phyloP scores from a whole-genome alignment of 2,113 vertebrate species.

The Blennius ocellaris region DNA sequence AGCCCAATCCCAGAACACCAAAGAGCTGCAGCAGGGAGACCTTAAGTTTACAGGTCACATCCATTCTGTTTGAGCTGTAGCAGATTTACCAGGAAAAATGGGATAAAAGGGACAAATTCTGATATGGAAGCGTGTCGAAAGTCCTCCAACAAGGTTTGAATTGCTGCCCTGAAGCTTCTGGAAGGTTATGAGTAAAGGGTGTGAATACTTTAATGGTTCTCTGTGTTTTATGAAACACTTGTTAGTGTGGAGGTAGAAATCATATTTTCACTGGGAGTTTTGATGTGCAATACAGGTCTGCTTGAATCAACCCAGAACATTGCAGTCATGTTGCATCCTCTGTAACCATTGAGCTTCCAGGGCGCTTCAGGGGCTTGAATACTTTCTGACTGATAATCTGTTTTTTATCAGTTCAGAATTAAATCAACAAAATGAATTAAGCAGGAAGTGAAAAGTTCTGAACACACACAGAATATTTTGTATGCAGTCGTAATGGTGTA shows the following conservation, averaged over 20 bases:
- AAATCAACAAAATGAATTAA: not conserved
- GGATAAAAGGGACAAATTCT: not conserved
- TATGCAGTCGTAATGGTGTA: not conserved
- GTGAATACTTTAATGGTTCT: not conserved
- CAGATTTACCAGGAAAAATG: not conserved
- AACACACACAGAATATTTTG: not conserved
- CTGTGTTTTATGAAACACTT: too few species aligned
- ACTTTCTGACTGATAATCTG: too few species aligned
- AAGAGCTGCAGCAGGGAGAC: not conserved
- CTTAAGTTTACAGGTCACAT: constrained; percentile 1
- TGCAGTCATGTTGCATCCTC: too few species aligned
- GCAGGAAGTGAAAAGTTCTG: not conserved
- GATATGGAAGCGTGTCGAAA: not conserved
- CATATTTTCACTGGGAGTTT: not conserved
- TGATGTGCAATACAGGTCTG: not conserved
- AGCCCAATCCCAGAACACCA: not conserved
- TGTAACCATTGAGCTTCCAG: too few species aligned
- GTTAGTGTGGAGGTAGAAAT: too few species aligned
- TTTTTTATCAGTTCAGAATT: not conserved
- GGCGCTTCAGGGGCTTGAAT: too few species aligned
- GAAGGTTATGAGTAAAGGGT: not conserved
- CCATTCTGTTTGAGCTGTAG: not conserved
- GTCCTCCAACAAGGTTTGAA: not conserved
- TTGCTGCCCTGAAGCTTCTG: constrained; percentile 11
- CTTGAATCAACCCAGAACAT: too few species aligned